Conservation (phyloP, 2,113 vertebrate species). For the Micronycteris hirsuta region DNA sequence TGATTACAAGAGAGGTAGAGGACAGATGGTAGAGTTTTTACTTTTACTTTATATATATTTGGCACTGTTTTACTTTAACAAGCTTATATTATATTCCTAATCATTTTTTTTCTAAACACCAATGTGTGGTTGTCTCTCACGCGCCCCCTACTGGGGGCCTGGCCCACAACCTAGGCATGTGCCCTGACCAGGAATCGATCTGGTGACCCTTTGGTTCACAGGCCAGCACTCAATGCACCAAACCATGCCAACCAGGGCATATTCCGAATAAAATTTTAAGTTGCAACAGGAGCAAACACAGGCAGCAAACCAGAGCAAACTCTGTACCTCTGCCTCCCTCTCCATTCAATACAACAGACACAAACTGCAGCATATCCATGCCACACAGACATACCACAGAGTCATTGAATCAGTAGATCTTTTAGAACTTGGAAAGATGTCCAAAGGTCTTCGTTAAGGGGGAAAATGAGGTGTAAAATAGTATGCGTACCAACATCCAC, state of each 20-base stretch:
- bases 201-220: too few relatives aligned
- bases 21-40: background rate
- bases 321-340: background rate
- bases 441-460: background rate
- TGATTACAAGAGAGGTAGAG: background rate
- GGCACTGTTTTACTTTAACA: background rate
- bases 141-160: too few relatives aligned
- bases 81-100: background rate
- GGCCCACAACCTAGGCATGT: too few relatives aligned
- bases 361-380: background rate
- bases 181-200: too few relatives aligned
- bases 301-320: background rate
- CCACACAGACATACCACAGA: background rate
- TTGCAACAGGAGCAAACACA: background rate
- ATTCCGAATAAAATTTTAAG: background rate
- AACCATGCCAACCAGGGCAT: background rate
- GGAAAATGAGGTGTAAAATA: background rate
- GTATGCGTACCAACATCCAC: background rate
- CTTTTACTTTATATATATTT: constrained; percentile 9
- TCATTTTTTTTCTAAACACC: too few relatives aligned
- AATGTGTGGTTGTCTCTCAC: too few relatives aligned
- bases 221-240: too few relatives aligned
- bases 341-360: background rate
- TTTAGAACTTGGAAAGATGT: background rate
- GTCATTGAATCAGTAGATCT: background rate